Percentiles rank a stretch among this genome's conserved stretches.
phyloP scores from a whole-genome alignment of 1,140 invertebrate species.

The Drosophila sechellia region DNA sequence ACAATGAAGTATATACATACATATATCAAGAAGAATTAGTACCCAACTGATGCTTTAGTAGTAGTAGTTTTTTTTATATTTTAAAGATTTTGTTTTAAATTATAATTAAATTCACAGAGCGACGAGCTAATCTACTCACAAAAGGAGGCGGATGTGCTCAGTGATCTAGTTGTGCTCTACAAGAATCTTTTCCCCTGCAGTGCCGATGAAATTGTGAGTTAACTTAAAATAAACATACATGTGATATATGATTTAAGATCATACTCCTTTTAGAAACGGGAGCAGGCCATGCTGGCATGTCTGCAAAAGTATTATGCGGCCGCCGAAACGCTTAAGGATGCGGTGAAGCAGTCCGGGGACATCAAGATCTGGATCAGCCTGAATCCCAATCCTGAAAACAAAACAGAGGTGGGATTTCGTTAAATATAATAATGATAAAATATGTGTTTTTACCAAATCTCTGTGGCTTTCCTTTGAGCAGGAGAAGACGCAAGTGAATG shows the following conservation, averaged over 20 bases:
- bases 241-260: background rate
- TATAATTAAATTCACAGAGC: constrained; percentile 23
- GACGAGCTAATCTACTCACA: constrained; percentile 86
- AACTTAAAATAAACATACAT: background rate
- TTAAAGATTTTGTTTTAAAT: too few relatives aligned
- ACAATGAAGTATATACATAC: background rate
- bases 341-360: constrained; percentile 90
- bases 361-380: constrained; percentile 90
- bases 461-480: constrained; percentile 1
- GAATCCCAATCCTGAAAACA: constrained; percentile 75
- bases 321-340: constrained; percentile 84
- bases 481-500: constrained; percentile 82
- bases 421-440: too few relatives aligned
- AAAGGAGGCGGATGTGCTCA: constrained; percentile 88
- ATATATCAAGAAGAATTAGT: background rate
- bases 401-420: constrained; percentile 61
- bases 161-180: constrained; percentile 88
- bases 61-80: too few relatives aligned
- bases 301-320: constrained; percentile 88
- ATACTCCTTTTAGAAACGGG: constrained; percentile 85
- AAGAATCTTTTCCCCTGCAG: constrained; percentile 86
- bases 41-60: too few relatives aligned
- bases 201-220: constrained; percentile 83
- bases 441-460: too few relatives aligned
- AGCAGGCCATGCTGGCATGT: constrained; percentile 89